These are phyloP conservation scores for Etheostoma cragini DNA, from an alignment of 2,113 vertebrate species.

Conservation along the genomic window DNA sequence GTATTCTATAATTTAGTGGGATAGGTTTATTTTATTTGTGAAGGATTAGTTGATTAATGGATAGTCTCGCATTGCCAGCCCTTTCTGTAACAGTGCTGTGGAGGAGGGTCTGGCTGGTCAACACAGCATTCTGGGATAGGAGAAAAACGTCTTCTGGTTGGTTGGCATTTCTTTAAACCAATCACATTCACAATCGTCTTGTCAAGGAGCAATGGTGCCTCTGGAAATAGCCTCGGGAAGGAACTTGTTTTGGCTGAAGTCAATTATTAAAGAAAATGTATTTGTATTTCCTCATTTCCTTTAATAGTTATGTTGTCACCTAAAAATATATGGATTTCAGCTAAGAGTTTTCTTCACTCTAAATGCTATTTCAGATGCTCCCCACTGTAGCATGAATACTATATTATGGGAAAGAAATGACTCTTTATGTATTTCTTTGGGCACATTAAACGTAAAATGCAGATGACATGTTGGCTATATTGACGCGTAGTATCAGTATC, in stretches of 20 bases:
- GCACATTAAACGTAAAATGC: not conserved
- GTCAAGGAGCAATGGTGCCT: no score
- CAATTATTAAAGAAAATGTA: no score
- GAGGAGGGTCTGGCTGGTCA: no score
- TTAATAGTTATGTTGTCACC: not conserved
- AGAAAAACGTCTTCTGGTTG: no score
- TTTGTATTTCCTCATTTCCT: not conserved
- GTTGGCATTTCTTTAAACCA: no score
- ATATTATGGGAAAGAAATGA: not conserved
- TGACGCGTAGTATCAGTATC: not conserved
- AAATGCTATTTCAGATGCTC: not conserved
- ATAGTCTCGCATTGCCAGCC: no score
- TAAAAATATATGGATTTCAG: not conserved
- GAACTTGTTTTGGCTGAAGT: no score
- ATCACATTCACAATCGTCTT: no score
- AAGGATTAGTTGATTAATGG: not conserved
- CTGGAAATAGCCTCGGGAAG: no score
- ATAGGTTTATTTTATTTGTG: not conserved
- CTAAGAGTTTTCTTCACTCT: not conserved
- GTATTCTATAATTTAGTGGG: not conserved
- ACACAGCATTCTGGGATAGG: no score
- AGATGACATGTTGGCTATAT: not conserved
- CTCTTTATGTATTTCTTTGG: slow-evolving; percentile 1
- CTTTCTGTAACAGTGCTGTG: no score
- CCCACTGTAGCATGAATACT: not conserved